These are phyloP conservation scores for Notodonta dromedarius DNA, from an alignment of 2,888 invertebrate species.

Conservation along the genomic window DNA sequence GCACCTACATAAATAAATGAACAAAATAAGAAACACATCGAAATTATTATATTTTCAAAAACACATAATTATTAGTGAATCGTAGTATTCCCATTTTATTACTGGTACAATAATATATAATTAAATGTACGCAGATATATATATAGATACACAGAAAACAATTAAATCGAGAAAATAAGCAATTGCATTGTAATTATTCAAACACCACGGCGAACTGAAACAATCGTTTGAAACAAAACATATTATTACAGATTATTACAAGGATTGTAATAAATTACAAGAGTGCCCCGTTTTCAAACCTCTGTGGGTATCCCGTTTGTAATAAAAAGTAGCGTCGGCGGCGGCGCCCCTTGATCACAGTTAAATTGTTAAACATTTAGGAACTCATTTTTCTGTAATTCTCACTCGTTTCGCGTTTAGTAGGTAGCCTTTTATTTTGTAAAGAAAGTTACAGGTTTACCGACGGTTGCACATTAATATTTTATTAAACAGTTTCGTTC, in stretches of 20 bases:
- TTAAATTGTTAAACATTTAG: slow-evolving; percentile 27
- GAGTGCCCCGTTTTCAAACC: not conserved
- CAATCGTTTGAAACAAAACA: slow-evolving; percentile 8
- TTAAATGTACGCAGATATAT: too few species aligned
- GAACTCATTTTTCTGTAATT: slow-evolving; percentile 4
- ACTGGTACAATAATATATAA: too few species aligned
- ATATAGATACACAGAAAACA: too few species aligned
- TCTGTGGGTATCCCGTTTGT: slow-evolving; percentile 2
- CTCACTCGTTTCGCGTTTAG: slow-evolving; percentile 1
- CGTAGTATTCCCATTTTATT: too few species aligned
- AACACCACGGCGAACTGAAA: not conserved
- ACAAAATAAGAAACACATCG: too few species aligned
- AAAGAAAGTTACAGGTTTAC: not conserved
- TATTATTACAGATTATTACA: slow-evolving; percentile 18
- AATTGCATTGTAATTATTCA: not conserved
- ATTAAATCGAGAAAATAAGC: too few species aligned
- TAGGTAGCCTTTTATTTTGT: not conserved
- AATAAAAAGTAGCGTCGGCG: slow-evolving; percentile 21
- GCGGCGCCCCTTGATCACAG: slow-evolving; percentile 31
- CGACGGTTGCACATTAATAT: too few species aligned
- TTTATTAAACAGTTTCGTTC: too few species aligned
- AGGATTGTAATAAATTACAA: slow-evolving; percentile 5
- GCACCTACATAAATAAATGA: too few species aligned
- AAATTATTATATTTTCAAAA: too few species aligned
- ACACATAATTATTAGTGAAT: too few species aligned